A percentile compares a stretch with the other conserved stretches of the same genome.
Conservation (phyloP, 2,797 vertebrate genomes). For the Morus bassanus region DNA sequence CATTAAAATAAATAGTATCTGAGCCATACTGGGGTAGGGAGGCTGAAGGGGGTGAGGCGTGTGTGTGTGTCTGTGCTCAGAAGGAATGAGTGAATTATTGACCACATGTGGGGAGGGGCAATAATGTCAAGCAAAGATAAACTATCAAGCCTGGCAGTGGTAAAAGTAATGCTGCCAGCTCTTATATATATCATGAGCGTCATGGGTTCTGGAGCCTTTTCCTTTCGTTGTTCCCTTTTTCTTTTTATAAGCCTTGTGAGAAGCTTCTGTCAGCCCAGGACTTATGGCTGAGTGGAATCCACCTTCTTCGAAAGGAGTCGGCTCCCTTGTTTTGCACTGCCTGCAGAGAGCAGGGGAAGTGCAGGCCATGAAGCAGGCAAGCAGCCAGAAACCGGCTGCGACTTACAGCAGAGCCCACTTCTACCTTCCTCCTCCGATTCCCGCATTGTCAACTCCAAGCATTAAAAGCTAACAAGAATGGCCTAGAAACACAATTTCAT, state of each 20-base stretch:
- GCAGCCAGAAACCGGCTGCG: conserved; percentile 22
- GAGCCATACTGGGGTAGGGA: too few relatives aligned
- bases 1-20: too few relatives aligned
- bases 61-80: not conserved
- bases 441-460: too few relatives aligned
- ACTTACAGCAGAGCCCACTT: too few relatives aligned
- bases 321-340: conserved; percentile 30
- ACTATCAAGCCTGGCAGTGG: conserved; percentile 11
- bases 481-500: too few relatives aligned
- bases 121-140: conserved; percentile 1
- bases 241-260: conserved; percentile 55
- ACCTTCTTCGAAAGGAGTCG: conserved; percentile 32
- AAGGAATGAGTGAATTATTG: conserved; percentile 37
- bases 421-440: too few relatives aligned
- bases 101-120: conserved; percentile 14
- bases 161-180: conserved; percentile 10
- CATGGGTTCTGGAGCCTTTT: conserved; percentile 34
- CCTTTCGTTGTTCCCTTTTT: conserved; percentile 28
- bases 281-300: conserved; percentile 34
- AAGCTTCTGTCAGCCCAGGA: conserved; percentile 53
- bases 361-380: conserved; percentile 34
- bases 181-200: not conserved
- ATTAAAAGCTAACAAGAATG: too few relatives aligned
- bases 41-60: not conserved
- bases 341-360: conserved; percentile 51